Base-by-base conservation (phyloP, 2,888 invertebrate genomes). In the Rosalia funebris region DNA sequence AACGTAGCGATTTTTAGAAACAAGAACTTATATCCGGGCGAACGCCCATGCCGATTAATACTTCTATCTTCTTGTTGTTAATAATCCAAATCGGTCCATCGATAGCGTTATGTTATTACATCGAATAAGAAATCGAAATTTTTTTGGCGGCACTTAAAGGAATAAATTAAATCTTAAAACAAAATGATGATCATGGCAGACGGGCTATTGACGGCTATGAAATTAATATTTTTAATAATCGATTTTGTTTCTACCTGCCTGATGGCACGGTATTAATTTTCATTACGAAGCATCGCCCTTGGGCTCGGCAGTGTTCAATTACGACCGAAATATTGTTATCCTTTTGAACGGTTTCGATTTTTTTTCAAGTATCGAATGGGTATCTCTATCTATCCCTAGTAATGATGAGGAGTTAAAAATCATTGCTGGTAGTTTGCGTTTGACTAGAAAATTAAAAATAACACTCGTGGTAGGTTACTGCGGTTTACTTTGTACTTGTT, bases 211-310 rank as follows among this genome's bases (percentile, higher is more conserved):
- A 75, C 74, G 74, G 75, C 70, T 70, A 68, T 70, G 73, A 75
- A 75, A 77, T 77, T 77, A 77, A 77, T 77, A 77, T 76, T 76
- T 75, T 75, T 75, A 75, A 76, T 77, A 77, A 77, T 77, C 76
- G 77, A 76, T 76, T 77, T 74, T 62, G 71, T 73, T 65, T 71
- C 74, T 69, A 71, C 66, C 71, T 69, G 66, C 62, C 67, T 62
- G 66, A 63, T 63, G 66, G 66, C 58, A 63, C 20, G 45, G 57
- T 55, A 62, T 66, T 62, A 62, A 63, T 64, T 64, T 64, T 57
- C 63, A 57, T 62, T 62, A 66, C 57, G 57, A 45, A 52, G 55
- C 50, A 46, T 25, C 34, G 52, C 58, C 50, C 14, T 47, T 37
- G 32, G 14, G 20, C 15, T 37, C 11, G 39, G 19, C 12, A 37